These are phyloP conservation scores for Cyclophora albipunctata DNA, from an alignment of 2,888 invertebrate genomes.

Conservation along the genomic window DNA sequence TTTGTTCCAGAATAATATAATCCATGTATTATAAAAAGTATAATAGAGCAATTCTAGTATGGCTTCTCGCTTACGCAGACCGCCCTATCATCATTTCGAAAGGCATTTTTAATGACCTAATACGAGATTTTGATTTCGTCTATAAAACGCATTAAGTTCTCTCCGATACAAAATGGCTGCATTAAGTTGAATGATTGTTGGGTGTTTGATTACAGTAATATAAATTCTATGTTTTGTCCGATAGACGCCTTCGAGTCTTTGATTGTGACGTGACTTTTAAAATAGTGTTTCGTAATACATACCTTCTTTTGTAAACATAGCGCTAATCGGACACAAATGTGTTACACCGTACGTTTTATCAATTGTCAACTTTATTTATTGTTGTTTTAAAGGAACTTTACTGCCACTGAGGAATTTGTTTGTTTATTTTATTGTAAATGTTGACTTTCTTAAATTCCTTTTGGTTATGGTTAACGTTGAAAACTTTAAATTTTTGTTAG, in stretches of 20 bases:
- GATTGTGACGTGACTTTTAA: constrained; percentile 24
- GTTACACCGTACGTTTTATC: constrained; percentile 18
- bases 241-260: constrained; percentile 12
- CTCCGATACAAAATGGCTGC: constrained; percentile 13
- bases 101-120: too few relatives aligned
- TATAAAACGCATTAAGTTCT: constrained; percentile 7
- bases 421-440: too few relatives aligned
- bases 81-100: too few relatives aligned
- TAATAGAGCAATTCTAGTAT: too few relatives aligned
- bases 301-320: constrained; percentile 18
- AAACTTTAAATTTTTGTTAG: too few relatives aligned
- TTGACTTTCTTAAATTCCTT: too few relatives aligned
- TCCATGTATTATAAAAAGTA: too few relatives aligned
- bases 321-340: constrained; percentile 10
- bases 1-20: too few relatives aligned
- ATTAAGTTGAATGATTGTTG: constrained; percentile 5
- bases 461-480: too few relatives aligned
- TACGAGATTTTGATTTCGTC: constrained; percentile 5
- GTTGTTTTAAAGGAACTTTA: constrained; percentile 1
- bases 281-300: constrained; percentile 24
- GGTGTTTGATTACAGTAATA: constrained; percentile 8
- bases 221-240: constrained; percentile 21
- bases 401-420: too few relatives aligned
- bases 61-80: too few relatives aligned
- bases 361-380: constrained; percentile 7